Percentiles rank a stretch among this genome's conserved stretches.
Evolutionary conservation across 2,797 vertebrate genomes (phyloP).

Genomic region (Momotus momota): DNA sequence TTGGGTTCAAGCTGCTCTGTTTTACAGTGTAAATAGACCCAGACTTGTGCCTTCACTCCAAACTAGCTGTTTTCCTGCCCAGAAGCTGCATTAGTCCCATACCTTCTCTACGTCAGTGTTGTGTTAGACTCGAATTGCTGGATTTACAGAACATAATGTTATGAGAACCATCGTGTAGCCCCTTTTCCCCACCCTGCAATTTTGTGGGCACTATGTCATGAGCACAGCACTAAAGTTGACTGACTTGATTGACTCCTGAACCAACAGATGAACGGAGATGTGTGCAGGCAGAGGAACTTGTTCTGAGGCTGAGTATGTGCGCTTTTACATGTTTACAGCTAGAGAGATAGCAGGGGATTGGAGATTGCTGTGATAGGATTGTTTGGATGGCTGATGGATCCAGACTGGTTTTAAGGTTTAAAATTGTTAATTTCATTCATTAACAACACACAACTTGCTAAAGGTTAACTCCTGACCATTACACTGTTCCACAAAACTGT

Average conservation of each 20-base stretch:
- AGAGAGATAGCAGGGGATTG: neutral
- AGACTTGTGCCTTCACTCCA: neutral
- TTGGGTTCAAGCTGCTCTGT: neutral
- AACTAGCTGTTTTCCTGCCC: neutral
- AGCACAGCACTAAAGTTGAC: neutral
- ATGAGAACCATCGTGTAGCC: neutral
- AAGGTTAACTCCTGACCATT: neutral
- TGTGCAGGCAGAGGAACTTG: neutral
- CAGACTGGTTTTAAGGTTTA: neutral
- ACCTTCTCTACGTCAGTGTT: neutral
- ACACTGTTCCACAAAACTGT: neutral
- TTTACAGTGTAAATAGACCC: neutral
- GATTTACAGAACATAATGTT: neutral
- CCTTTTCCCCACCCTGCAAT: neutral
- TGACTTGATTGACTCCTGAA: neutral
- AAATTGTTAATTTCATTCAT: neutral
- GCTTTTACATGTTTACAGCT: neutral
- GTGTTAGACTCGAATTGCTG: neutral
- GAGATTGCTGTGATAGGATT: neutral
- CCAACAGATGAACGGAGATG: neutral
- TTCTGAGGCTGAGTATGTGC: neutral
- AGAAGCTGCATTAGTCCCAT: neutral
- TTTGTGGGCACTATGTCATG: neutral
- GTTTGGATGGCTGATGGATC: neutral
- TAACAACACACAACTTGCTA: neutral